Conservation (phyloP, 2,888 invertebrate genomes). For the Calephelis perditalis region DNA sequence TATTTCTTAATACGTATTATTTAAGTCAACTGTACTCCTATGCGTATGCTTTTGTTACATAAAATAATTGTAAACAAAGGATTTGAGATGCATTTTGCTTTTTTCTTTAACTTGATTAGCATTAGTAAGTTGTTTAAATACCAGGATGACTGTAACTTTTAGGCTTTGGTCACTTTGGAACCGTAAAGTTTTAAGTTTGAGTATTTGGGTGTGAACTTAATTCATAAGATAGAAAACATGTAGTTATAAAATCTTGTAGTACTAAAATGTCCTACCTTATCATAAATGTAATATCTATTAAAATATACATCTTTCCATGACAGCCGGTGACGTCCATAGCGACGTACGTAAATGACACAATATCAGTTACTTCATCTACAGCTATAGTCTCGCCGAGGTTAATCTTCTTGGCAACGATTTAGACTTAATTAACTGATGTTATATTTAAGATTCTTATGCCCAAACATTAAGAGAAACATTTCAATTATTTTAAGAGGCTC, state of each 20-base stretch:
- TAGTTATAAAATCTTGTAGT: not conserved
- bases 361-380: conserved; percentile 14
- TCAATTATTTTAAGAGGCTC: not conserved
- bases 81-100: no score
- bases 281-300: not conserved
- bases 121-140: no score
- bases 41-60: no score
- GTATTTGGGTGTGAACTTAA: no score
- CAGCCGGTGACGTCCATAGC: not conserved
- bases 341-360: conserved; percentile 8
- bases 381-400: conserved; percentile 33
- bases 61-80: no score
- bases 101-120: no score
- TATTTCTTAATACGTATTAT: no score
- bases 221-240: no score
- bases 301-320: not conserved
- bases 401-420: conserved; percentile 36
- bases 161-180: no score
- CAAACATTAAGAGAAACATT: conserved; percentile 2
- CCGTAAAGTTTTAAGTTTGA: no score
- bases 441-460: conserved; percentile 22
- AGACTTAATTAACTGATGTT: conserved; percentile 33
- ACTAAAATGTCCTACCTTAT: not conserved
- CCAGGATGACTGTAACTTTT: no score
- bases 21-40: no score